Evolutionary conservation across 2,113 vertebrate species (phyloP), one percentile per base, ranked within the genome.

Genomic region (Actenoides lindsayi): DNA sequence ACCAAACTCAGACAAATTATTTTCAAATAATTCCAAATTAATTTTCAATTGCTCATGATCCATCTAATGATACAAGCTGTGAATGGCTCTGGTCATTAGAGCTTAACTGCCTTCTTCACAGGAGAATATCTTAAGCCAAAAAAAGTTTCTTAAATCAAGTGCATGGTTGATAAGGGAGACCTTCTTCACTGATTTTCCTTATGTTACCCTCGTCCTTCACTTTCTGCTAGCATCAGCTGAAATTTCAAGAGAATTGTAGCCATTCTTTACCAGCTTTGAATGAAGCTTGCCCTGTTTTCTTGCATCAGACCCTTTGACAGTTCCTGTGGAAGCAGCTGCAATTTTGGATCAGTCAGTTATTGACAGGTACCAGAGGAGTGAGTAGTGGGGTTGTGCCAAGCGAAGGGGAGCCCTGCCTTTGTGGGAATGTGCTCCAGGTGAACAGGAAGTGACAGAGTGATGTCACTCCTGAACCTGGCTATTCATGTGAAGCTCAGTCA

Each of bases 401-500:
- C 0, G 0, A 48, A 18, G 35, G 44, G 42, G 35, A 70, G 35
- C 71, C 33, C 44, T 75, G 65, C 15, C 51, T 83, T 39, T 59
- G 33, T 85, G 37, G 15, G 41, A 41, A 14, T 8, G 7, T 35
- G 54, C 50, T 59, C 54, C 60, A 3, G 1, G 4, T 33, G 48
- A 87, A 19, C 27, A 4, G 19, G 37, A 60, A 73, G 79, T 8
- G 15, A 16, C 41, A 39, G 51, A 75, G 42, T 13, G 33, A 16
- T 83, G 42, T 33, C 16, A 3, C 31, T 85, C 56, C 70, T 50
- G 23, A 25, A 10, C 62, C 25, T 44, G 28, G 10, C n/a, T 57
- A 1, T 56, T 59, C 4, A 2, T 0, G 0, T 51, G 59, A 42
- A 71, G 25, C 35, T 86, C 0, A 0, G 15, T 57, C 11, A 23